These are phyloP conservation scores for Taenaris catops DNA, from an alignment of 2,888 invertebrate species.

Conservation along the genomic window DNA sequence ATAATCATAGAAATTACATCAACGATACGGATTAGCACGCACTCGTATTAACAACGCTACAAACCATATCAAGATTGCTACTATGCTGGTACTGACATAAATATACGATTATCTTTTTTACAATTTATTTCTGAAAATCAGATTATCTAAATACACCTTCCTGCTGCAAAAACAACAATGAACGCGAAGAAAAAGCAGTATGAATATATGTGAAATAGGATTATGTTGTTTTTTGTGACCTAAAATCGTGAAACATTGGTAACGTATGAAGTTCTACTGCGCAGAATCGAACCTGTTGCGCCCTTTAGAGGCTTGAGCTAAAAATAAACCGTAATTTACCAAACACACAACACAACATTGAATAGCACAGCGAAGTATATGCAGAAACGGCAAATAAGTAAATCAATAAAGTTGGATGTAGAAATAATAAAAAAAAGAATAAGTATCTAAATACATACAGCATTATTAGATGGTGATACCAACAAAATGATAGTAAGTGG, in stretches of 20 bases:
- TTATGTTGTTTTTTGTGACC: not conserved
- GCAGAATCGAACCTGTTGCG: constrained; percentile 22
- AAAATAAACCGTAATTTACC: constrained; percentile 6
- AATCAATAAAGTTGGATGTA: no score
- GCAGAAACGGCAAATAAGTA: not conserved
- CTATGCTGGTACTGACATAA: not conserved
- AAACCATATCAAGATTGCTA: constrained; percentile 1
- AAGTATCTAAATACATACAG: no score
- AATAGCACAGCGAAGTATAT: not conserved
- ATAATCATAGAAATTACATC: constrained; percentile 2
- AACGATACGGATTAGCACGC: not conserved
- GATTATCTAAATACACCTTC: no score
- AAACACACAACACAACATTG: not conserved
- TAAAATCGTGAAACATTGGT: not conserved
- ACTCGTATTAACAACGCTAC: no score
- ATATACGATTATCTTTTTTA: no score
- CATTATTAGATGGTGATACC: not conserved
- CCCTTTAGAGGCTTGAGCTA: constrained; percentile 1
- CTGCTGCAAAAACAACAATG: no score
- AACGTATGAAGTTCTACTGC: constrained; percentile 5
- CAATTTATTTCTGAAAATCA: no score
- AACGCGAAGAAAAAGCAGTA: no score
- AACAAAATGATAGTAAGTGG: not conserved
- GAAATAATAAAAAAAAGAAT: no score
- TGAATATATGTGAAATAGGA: no score